Base-by-base conservation (phyloP, 2,888 invertebrate species). In the Aphidius colemani region DNA sequence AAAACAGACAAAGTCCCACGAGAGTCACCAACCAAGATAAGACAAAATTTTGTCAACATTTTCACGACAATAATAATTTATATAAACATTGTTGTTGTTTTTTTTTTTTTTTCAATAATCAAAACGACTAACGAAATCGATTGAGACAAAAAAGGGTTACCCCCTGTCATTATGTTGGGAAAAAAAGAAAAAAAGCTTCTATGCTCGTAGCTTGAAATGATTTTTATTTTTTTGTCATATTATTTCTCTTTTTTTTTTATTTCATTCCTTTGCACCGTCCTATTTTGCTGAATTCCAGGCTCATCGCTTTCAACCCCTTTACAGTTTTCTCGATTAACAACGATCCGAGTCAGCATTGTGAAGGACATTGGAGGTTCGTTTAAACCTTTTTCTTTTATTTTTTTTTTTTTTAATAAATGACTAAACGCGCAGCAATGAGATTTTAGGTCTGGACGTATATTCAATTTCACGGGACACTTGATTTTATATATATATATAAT, bases 11-110 rank as follows among this genome's bases (percentile, higher is more conserved):
- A 65, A 61, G 60, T 30, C 30, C 13, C 65, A 61, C 53, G 63
- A 53, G 46, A 13, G 53, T n/a, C n/a, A 57, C 45, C 39, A 46
- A 46, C 48, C 41, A 64, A 68, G 79, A 77, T 77, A 76, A 78
- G 76, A 67, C 70, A 67, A 80, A 81, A 74, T 81, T 80, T 76
- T 72, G 72, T 74, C 76, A 78, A 79, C 77, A 75, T 72, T 73
- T 71, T 71, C 65, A 72, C 76, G 79, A 78, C 80, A 79, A 76
- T 75, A 72, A 65, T 63, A 9, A 53, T 11, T 43, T 44, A 53
- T 11, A 11, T 53, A 41, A 2, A 40, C 2, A 39, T 18, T 10
- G 9, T 30, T 30, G 5, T 30, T 30, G 2, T 13, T 18, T 18
- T 18, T 18, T 18, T 18, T 18, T 18, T 18, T 18, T 18, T 18